Base-by-base conservation (phyloP, 35 echinoderm and acorn worm genomes). In the Ophioderma brevispina region DNA sequence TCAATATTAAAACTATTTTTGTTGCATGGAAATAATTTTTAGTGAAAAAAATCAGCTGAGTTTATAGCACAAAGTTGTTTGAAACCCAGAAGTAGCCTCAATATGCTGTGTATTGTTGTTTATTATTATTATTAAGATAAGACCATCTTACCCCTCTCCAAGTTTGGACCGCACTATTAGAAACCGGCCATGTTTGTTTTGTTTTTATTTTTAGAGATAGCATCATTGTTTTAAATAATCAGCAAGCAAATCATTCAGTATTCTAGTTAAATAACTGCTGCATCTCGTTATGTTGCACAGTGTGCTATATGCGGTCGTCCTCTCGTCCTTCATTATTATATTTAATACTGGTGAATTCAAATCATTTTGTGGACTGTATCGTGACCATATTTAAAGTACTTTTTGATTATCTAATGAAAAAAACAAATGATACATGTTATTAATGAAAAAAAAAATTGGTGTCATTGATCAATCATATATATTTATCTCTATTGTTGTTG, bases 1-100 rank as follows among this genome's bases (percentile, higher is more conserved):
- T 70, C 59, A 70, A 70, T 70, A 70, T 70, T 70, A 70, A 70
- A 70, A 70, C 59, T 70, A 70, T 70, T 70, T 70, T 70, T 70
- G 59, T 70, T 70, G 59, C 59, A 70, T 70, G 59, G 59, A 70
- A 70, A 70, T 70, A 70, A 70, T 70, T 70, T 70, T 70, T 70
- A 70, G 59, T 70, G 59, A 70, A 70, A 70, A 70, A 70, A 70
- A 70, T 70, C 59, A 70, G 59, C 59, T 70, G 59, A 70, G 59
- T 70, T 70, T 70, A 30, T 70, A 70, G 59, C 59, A 70, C 59
- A 70, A 70, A 70, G 59, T 70, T 70, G 59, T 70, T 70, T 70
- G 59, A 70, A 70, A 70, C 59, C 59, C 59, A 70, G 59, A 70
- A 25, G 17, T 70, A 70, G 59, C 59, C 28, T 30, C 28, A 30